Base-by-base conservation (phyloP, 2,797 vertebrate genomes). In the Zonotrichia albicollis region DNA sequence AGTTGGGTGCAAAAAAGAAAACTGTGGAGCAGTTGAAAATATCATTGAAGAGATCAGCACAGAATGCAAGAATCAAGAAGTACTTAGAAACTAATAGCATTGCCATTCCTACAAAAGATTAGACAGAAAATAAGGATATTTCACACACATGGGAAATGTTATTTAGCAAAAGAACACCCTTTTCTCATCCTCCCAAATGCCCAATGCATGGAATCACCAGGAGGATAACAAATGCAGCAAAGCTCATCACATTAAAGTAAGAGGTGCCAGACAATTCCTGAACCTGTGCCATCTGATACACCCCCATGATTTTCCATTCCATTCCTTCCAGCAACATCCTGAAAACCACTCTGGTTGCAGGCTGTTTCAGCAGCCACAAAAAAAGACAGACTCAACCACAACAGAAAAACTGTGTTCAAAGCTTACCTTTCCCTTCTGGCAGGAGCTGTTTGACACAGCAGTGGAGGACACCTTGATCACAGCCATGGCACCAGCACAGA, bases 311-410 rank as follows among this genome's bases (percentile, higher is more conserved):
- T 93, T 85, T 96, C 81, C 87, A 55, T 81, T 84, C 60, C 43
- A 29, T 57, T 89, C 91, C 84, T 87, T 79, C 85, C 79, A 91
- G 78, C 72, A 89, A 73, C 61, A 51, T 62, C 53, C 67, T 27
- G 2, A 92, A 87, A 87, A 65, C 21, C 60, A 74, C 53, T 34
- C 68, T 0, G 0, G 10, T 53, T 70, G 81, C 81, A 90, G 53
- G 11, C 78, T 76, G 60, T n/a, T 90, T 79, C 72, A 82, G 84
- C 50, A 64, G 75, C 84, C 89, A 71, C 92, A 82, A 82, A 67
- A 68, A 51, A 48, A 89, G 57, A 34, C 65, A 84, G 45, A 61
- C 25, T 68, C 40, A 75, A 75, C 79, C 66, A 51, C 87, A 87
- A 83, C 42, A 11, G 15, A 71, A 75, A 91, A 60, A 74, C 5